Evolutionary conservation across 2,113 vertebrate species (phyloP), one percentile per base, ranked within the genome.

Genomic region (Sisor rabdophorus): DNA sequence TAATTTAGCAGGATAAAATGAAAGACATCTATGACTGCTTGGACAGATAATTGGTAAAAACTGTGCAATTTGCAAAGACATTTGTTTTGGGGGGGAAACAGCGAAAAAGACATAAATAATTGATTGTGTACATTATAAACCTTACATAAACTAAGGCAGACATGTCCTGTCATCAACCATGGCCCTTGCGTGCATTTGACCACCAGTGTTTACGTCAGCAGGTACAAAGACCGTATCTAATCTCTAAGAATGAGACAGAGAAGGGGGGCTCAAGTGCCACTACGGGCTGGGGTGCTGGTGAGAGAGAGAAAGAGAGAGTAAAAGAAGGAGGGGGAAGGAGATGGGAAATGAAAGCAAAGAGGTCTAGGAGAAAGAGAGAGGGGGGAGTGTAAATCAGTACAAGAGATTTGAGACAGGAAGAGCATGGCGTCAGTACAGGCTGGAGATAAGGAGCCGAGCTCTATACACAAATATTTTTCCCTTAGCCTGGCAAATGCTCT

Each of bases 321-420:
- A 32, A 9, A 36, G 48, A 50, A 50, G 64, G 15, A 40, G 26
- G 64, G 30, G 26, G 20, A 75, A 19, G 28, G 40, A 15, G 73
- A 75, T 22, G 26, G 50, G 52, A 44, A 74, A 17, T 24, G 26
- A 76, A 40, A 63, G 60, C 28, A 36, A 63, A 63, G 75, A 55
- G 48, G 68, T 32, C 13, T 53, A 82, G 76, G 8, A 72, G 74
- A 70, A 44, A 80, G 80, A 84, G 84, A 87, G 88, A 73, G 80
- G 78, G 12, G 32, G 80, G 87, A 89, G 91, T 87, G 90, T 80
- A 92, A 92, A 92, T 89, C 86, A 85, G 89, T 88, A 92, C 89
- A 88, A 73, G 87, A 91, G 90, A 93, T 92, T 90, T 92, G 92
- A 93, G 93, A 94, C 93, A 94, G 93, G 93, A 94, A 94, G 89